Base-by-base conservation (phyloP, 2,888 invertebrate species). In the Sialis lutaria region DNA sequence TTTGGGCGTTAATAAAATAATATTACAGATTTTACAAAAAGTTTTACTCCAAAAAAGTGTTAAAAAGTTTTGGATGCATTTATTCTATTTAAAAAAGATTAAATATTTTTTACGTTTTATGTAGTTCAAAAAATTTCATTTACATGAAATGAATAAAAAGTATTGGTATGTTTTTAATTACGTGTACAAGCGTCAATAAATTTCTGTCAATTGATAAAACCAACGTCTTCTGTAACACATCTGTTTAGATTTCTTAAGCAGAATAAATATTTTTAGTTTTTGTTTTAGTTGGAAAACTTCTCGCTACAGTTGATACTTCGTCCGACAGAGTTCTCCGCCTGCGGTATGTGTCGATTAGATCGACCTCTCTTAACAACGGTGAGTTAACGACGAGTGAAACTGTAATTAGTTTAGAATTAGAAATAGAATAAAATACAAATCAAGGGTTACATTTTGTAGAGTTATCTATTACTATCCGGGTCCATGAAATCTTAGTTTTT, bases 311-410 rank as follows among this genome's bases (percentile, higher is more conserved):
- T 58, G n/a, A 40, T 52, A 42, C 56, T 57, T 48, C 43, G 52
- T 40, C 51, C 52, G 9, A 40, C 55, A 5, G 50, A 56, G 42
- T 58, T 55, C 46, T 52, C 55, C 43, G 57, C 53, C 7, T 57
- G 56, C 50, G 57, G 56, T n/a, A 50, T 59, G 22, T 57, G 58
- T 49, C 42, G 49, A 8, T 54, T 59, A 34, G 55, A 58, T 53
- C 51, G 53, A 7, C 51, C 53, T 9, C 48, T 59, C 10, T 40
- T 58, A 33, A 57, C 55, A 47, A 54, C 52, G 45, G 59, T 58
- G 51, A 53, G 45, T 42, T 45, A 22, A 22, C 22, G 22, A 22
- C 22, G 22, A 22, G 22, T 22, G 22, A 22, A 22, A 22, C 22
- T 22, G 22, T 22, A 22, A 22, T 22, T 22, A 22, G 22, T 22